These are phyloP conservation scores for Anisognathus igniventris DNA, from an alignment of 2,797 vertebrate genomes.

Conservation along the genomic window DNA sequence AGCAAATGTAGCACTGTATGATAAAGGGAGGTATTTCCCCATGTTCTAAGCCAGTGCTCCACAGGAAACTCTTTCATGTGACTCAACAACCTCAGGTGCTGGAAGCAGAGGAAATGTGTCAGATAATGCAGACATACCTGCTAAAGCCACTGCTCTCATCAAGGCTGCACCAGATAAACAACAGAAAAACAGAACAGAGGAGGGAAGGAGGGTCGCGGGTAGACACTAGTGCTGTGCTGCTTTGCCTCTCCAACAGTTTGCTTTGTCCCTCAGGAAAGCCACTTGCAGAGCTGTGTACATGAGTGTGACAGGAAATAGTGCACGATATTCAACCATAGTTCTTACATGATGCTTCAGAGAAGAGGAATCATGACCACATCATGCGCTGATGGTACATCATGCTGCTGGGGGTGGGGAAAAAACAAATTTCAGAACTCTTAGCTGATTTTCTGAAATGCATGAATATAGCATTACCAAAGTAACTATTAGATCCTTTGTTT, in stretches of 20 bases:
- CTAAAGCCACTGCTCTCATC: not conserved
- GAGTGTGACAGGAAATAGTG: not conserved
- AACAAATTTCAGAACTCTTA: not conserved
- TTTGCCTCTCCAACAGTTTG: not conserved
- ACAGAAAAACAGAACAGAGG: not conserved
- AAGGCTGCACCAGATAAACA: not conserved
- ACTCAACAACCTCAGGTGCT: not conserved
- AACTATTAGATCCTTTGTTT: not conserved
- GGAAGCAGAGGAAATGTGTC: not conserved
- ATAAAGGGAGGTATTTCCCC: not conserved
- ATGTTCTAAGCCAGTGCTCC: not conserved
- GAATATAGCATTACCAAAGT: fast-evolving
- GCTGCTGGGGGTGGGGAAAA: not conserved
- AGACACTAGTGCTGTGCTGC: not conserved
- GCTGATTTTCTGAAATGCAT: not conserved
- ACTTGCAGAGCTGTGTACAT: not conserved
- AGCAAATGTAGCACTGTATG: not conserved
- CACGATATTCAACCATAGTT: not conserved
- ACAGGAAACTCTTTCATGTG: not conserved
- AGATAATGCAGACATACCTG: not conserved
- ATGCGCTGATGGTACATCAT: no score
- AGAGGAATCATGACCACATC: not conserved
- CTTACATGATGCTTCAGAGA: not conserved
- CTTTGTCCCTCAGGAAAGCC: not conserved
- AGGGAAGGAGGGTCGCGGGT: not conserved